Evolutionary conservation across 2,797 vertebrate genomes (phyloP).

Genomic region (Cyclopterus lumpus): DNA sequence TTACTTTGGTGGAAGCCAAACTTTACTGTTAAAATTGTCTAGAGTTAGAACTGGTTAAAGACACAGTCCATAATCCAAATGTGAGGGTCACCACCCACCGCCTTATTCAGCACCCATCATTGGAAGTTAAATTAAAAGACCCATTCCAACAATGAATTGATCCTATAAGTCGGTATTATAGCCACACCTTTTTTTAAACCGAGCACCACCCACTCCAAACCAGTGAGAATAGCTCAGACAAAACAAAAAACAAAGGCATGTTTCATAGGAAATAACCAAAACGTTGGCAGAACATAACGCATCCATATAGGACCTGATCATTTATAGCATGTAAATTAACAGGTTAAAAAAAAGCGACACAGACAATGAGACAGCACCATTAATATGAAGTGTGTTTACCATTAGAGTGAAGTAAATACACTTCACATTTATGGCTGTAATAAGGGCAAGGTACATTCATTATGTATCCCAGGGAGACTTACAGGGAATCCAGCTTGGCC

Average conservation of each 20-base stretch:
- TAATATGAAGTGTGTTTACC: not conserved
- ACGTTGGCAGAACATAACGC: not conserved
- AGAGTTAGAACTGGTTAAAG: not conserved
- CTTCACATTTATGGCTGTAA: not conserved
- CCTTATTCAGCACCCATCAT: not conserved
- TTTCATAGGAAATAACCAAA: not conserved
- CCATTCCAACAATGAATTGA: not conserved
- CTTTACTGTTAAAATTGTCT: not conserved
- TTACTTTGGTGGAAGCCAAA: not conserved
- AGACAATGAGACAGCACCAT: not conserved
- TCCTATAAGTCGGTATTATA: not conserved
- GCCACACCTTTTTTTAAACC: too few species aligned
- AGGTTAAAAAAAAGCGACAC: not conserved
- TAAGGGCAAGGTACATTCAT: not conserved
- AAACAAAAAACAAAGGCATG: not conserved
- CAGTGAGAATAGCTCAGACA: not conserved
- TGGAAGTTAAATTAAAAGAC: not conserved
- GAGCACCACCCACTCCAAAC: not conserved
- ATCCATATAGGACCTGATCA: not conserved
- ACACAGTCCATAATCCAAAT: not conserved
- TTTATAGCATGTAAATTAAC: not conserved
- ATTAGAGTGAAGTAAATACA: not conserved
- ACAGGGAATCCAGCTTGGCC: constrained; percentile 90
- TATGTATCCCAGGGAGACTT: constrained; percentile 70
- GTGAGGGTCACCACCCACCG: not conserved